phyloP scores from a whole-genome alignment of 2,888 invertebrate species.

The Acrobasis consociella region DNA sequence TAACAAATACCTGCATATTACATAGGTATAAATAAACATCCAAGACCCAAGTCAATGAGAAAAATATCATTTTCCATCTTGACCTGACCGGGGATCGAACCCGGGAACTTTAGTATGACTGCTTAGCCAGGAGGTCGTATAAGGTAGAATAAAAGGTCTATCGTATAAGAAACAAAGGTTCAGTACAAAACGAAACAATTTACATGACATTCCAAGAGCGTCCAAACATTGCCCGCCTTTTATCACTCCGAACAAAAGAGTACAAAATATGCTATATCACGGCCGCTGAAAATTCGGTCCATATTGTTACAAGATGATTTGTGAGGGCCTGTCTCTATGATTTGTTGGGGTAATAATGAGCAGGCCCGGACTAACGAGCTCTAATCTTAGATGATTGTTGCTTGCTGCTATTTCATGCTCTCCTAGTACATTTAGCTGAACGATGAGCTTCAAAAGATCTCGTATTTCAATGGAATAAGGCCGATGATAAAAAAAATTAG shows the following conservation, averaged over 20 bases:
- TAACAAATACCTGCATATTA: too few species aligned
- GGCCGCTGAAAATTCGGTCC: conserved; percentile 25
- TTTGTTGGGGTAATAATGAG: conserved; percentile 38
- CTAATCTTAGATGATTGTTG: conserved; percentile 33
- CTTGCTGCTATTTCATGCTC: conserved; percentile 25
- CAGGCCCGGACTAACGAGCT: conserved; percentile 33
- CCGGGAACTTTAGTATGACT: too few species aligned
- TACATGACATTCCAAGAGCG: conserved; percentile 4
- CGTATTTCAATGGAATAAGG: conserved; percentile 1
- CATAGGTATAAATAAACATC: too few species aligned
- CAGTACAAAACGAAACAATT: neutral
- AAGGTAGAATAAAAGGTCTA: neutral
- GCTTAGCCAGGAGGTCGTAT: too few species aligned
- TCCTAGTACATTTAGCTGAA: conserved; percentile 15
- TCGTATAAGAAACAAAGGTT: neutral
- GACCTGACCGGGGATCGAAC: too few species aligned
- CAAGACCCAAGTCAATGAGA: too few species aligned
- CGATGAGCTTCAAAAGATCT: conserved; percentile 3
- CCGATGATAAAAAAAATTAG: neutral
- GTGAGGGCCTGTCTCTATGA: conserved; percentile 36
- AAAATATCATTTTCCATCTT: too few species aligned
- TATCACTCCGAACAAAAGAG: conserved; percentile 28
- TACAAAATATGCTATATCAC: conserved; percentile 32
- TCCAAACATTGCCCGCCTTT: conserved; percentile 24
- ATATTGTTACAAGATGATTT: conserved; percentile 37